Evolutionary conservation across 2,113 vertebrate species (phyloP).

Genomic region (Odocoileus virginianus): DNA sequence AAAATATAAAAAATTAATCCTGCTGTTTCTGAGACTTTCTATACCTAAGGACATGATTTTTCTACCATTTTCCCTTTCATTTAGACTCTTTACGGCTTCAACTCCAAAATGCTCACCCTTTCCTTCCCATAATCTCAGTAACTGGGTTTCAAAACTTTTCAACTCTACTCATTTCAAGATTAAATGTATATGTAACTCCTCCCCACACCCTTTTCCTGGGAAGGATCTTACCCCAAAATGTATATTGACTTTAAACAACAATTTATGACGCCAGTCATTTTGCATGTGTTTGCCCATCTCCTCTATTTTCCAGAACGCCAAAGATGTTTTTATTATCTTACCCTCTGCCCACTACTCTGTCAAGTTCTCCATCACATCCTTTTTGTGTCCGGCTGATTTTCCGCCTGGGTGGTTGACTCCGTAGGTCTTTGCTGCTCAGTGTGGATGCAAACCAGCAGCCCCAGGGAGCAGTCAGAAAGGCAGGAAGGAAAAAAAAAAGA

Average conservation of each 20-base stretch:
- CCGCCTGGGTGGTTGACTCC: neutral
- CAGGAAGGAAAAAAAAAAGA: neutral
- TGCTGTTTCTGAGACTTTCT: neutral
- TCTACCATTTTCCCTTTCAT: neutral
- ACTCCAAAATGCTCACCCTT: neutral
- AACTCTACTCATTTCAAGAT: neutral
- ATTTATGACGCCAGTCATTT: neutral
- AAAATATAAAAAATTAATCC: neutral
- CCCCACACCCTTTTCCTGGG: neutral
- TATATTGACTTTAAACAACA: neutral
- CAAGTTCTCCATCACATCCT: neutral
- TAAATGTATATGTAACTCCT: neutral
- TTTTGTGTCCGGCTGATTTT: neutral
- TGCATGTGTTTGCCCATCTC: neutral
- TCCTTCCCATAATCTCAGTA: neutral
- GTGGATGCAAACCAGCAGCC: neutral
- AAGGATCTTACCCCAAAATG: neutral
- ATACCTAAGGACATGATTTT: neutral
- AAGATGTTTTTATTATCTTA: neutral
- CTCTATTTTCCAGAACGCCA: neutral
- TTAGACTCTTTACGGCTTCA: neutral
- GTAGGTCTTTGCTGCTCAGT: neutral
- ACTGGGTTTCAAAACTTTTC: neutral
- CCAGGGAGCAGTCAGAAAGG: neutral
- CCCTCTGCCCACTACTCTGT: fast-evolving